Conservation (phyloP, 2,797 vertebrate genomes). For the Strix occidentalis region DNA sequence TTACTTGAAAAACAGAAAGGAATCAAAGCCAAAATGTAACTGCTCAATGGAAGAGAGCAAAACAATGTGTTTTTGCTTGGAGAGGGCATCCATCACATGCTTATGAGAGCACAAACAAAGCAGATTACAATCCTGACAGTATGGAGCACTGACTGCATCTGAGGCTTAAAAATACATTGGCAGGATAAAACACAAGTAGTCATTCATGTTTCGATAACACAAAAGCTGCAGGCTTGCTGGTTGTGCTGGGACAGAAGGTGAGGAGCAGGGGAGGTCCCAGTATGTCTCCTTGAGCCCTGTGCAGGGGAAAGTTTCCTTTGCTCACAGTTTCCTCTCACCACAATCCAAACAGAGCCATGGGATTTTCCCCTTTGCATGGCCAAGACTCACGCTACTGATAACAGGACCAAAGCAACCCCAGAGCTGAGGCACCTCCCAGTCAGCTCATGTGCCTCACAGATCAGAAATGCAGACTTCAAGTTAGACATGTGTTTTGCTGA, state of each 20-base stretch:
- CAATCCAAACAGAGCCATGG: not conserved
- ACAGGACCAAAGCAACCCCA: not conserved
- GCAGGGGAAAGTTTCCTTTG: not conserved
- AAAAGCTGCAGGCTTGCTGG: not conserved
- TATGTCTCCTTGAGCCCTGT: accelerated
- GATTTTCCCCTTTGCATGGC: not conserved
- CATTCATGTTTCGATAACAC: not conserved
- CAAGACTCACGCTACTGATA: not conserved
- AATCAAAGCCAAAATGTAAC: not conserved
- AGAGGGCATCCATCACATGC: not conserved
- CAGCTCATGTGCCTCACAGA: not conserved
- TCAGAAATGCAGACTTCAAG: not conserved
- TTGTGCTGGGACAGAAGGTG: accelerated
- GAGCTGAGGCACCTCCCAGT: not conserved
- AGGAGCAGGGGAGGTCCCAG: not conserved
- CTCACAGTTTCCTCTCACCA: not conserved
- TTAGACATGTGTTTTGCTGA: not conserved
- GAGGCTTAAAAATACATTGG: not conserved
- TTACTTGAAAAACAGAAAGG: not conserved
- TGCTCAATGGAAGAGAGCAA: not conserved
- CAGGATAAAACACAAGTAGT: not conserved
- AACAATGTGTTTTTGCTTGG: not conserved
- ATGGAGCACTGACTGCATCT: not conserved
- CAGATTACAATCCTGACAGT: not conserved
- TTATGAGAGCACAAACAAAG: not conserved